Conservation (phyloP, 2,797 vertebrate genomes). For the Sebastes minor region DNA sequence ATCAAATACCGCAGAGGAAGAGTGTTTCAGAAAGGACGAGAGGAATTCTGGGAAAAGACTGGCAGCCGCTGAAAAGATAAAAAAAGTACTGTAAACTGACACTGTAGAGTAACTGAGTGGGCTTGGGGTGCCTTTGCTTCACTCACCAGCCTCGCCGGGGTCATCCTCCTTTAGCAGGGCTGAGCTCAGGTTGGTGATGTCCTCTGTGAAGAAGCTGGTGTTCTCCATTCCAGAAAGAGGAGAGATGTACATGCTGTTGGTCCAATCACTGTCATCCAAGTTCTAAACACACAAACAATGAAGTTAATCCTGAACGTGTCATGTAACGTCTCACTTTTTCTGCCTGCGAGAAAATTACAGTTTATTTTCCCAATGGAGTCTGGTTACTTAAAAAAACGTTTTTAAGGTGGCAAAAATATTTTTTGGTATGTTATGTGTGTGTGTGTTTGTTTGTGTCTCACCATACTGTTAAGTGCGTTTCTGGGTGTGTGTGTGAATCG, state of each 20-base stretch:
- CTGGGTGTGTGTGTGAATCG: constrained; percentile 83
- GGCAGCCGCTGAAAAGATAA: constrained; percentile 84
- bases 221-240: constrained; percentile 82
- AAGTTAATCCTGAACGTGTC: neutral
- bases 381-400: too few relatives aligned
- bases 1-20: constrained; percentile 92
- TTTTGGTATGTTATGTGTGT: neutral
- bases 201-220: constrained; percentile 84
- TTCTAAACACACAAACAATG: constrained; percentile 58
- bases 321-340: neutral
- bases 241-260: constrained; percentile 79
- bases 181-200: constrained; percentile 87
- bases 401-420: too few relatives aligned
- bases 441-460: constrained; percentile 23
- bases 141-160: constrained; percentile 92
- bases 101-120: fast-evolving
- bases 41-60: constrained; percentile 95
- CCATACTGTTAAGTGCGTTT: constrained; percentile 39
- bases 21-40: constrained; percentile 88
- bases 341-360: too few relatives aligned
- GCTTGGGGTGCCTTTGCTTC: neutral
- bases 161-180: constrained; percentile 94
- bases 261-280: constrained; percentile 92
- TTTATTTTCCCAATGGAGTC: too few relatives aligned
- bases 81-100: neutral